Base-by-base conservation (phyloP, 2,113 vertebrate genomes). In the Rousettus leschenaultii region DNA sequence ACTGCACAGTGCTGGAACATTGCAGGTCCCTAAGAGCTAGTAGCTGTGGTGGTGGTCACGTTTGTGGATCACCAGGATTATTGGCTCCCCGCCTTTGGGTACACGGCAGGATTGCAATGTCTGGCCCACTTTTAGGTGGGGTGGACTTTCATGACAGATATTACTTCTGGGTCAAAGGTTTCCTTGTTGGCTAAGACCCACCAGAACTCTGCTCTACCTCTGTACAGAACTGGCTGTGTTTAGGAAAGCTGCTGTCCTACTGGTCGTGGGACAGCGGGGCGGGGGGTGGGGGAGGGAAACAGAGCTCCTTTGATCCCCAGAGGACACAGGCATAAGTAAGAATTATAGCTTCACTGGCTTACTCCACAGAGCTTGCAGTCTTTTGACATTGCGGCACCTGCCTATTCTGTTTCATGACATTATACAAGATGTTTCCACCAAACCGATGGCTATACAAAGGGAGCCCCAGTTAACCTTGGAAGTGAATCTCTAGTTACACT, bases 241-340 rank as follows among this genome's bases (percentile, higher is more conserved):
- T 35, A 26, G 30, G 38, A 71, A n/a, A 51, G 45, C 57, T 21
- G 68, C 18, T 35, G 24, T 8, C 24, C 24, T 51, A 66, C 14
- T 3, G 1, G 45, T 28, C 28, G 1, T 9, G 19, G 33, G 16
- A 40, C 40, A 40, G 40, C 3, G 48, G 0, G 48, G 2, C 3
- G 48, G 15, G 4, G 5, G 51, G 15, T 14, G 51, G 51, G 51
- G 30, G 40, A 40, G 40, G 40, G 40, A 40, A 40, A 22, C 57
- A 51, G 55, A 63, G 40, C 2, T 14, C 43, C 43, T 26, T 19
- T 43, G 24, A 51, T 53, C 45, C 35, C 10, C 7, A 33, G 59
- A 15, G n/a, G 45, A 15, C 26, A 26, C 3, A 66, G 14, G 28
- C 35, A 15, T 33, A 12, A 79, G 33, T 19, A 66, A 24, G n/a